phyloP scores from a whole-genome alignment of 2,797 vertebrate species.

The Rhyacichthys aspro region DNA sequence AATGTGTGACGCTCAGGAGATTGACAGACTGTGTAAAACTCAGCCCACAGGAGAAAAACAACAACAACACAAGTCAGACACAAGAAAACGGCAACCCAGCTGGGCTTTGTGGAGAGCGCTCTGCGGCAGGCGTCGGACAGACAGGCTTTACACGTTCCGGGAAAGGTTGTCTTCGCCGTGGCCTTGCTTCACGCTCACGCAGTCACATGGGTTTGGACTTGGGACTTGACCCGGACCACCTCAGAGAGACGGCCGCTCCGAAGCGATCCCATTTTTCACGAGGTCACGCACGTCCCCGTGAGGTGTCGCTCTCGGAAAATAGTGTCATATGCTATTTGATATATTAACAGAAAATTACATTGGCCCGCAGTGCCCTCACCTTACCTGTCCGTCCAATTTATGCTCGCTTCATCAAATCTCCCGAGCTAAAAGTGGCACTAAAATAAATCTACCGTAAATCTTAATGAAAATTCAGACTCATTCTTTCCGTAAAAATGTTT shows the following conservation, averaged over 20 bases:
- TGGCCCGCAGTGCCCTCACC: not conserved
- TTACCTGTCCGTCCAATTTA: slow-evolving; percentile 2
- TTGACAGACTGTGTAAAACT: slow-evolving; percentile 81
- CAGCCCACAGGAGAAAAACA: slow-evolving; percentile 76
- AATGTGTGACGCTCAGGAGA: slow-evolving; percentile 81
- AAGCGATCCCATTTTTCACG: slow-evolving; percentile 7
- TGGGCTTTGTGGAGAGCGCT: slow-evolving; percentile 40
- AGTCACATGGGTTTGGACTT: slow-evolving; percentile 3
- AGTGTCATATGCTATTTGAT: slow-evolving; percentile 10
- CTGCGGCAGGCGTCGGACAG: slow-evolving; percentile 39
- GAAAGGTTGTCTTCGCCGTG: slow-evolving; percentile 34
- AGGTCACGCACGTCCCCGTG: slow-evolving; percentile 10
- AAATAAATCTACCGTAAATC: not conserved
- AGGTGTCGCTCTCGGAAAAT: slow-evolving; percentile 12
- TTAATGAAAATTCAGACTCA: not conserved
- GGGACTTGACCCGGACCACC: slow-evolving; percentile 1
- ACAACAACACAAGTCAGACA: slow-evolving; percentile 75
- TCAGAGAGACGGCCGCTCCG: not conserved
- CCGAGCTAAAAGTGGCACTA: not conserved
- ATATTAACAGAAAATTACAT: slow-evolving; percentile 9
- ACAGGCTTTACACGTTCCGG: slow-evolving; percentile 45
- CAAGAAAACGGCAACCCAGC: slow-evolving; percentile 51
- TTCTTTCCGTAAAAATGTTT: too few species aligned
- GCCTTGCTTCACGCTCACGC: slow-evolving; percentile 17
- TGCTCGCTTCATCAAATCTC: slow-evolving; percentile 10